Evolutionary conservation across 2,113 vertebrate species (phyloP).

Genomic region (Oreochromis spilurus): DNA sequence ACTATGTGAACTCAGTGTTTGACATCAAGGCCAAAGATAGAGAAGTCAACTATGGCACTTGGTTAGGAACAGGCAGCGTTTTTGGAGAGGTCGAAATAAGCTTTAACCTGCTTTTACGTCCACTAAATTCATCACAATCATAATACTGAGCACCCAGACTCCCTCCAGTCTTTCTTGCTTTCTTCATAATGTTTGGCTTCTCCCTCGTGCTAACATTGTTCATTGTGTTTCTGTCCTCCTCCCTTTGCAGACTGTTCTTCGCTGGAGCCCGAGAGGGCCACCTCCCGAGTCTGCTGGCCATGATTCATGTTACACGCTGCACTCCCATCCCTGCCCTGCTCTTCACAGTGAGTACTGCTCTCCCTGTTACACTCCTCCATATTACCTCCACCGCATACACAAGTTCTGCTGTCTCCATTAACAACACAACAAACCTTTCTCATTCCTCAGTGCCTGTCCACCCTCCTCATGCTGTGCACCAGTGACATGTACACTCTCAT

Average conservation of each 20-base stretch:
- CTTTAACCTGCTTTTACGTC: background rate
- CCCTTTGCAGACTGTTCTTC: conserved; percentile 80
- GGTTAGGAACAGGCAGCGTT: background rate
- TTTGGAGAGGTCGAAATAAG: background rate
- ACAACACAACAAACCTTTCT: background rate
- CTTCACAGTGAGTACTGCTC: conserved; percentile 80
- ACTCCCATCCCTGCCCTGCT: conserved; percentile 90
- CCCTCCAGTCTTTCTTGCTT: background rate
- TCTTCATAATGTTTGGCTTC: background rate
- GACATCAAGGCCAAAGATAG: background rate
- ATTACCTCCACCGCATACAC: background rate
- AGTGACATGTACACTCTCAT: conserved; percentile 95
- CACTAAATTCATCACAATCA: background rate
- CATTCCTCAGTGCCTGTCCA: conserved; percentile 80
- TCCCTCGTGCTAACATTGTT: background rate
- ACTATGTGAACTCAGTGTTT: background rate
- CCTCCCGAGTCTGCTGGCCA: conserved; percentile 86
- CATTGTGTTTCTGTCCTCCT: background rate
- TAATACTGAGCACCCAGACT: background rate
- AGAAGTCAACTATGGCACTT: background rate
- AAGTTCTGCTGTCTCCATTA: background rate
- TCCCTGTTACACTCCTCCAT: rapidly evolving
- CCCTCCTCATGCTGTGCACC: conserved; percentile 90
- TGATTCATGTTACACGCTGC: conserved; percentile 88
- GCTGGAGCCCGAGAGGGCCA: conserved; percentile 90